Conservation (phyloP, 2,888 invertebrate genomes). For the Troides helena region DNA sequence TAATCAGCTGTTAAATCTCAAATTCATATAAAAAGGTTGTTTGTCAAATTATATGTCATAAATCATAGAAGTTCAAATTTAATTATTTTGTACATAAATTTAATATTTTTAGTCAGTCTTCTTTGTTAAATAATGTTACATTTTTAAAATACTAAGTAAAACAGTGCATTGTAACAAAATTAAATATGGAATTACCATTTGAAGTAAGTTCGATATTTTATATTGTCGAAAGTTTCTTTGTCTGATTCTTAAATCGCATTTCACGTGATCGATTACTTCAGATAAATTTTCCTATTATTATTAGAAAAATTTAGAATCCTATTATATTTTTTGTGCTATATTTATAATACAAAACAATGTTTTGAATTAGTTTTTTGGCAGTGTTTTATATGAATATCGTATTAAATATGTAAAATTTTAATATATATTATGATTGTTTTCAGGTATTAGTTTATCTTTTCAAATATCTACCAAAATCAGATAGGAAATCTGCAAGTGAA, state of each 20-base stretch:
- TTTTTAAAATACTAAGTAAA: slow-evolving; percentile 4
- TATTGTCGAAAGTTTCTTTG: slow-evolving; percentile 46
- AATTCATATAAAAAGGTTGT: slow-evolving; percentile 13
- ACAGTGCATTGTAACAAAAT: not conserved
- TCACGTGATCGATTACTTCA: slow-evolving; percentile 57
- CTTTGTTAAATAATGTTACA: slow-evolving; percentile 16
- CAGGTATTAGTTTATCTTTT: slow-evolving; percentile 84
- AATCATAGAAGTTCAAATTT: slow-evolving; percentile 13
- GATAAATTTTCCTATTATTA: slow-evolving; percentile 1
- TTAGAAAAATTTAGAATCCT: not conserved
- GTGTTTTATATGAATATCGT: too few relatives aligned
- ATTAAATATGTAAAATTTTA: not conserved
- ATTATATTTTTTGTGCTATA: not conserved
- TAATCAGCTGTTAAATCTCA: slow-evolving; percentile 25
- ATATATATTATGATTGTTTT: slow-evolving; percentile 6
- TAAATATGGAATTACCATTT: slow-evolving; percentile 62
- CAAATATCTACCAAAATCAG: slow-evolving; percentile 82
- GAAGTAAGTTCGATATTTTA: slow-evolving; percentile 51
- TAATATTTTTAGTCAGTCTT: slow-evolving; percentile 7
- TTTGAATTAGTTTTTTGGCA: too few relatives aligned
- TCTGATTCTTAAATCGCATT: slow-evolving; percentile 53
- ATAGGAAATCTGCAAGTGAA: slow-evolving; percentile 83
- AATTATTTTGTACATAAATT: not conserved
- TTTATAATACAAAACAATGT: not conserved
- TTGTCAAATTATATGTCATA: slow-evolving; percentile 19